These are phyloP conservation scores for Xenopus petersii DNA, from an alignment of 2,797 vertebrate genomes.

Conservation along the genomic window DNA sequence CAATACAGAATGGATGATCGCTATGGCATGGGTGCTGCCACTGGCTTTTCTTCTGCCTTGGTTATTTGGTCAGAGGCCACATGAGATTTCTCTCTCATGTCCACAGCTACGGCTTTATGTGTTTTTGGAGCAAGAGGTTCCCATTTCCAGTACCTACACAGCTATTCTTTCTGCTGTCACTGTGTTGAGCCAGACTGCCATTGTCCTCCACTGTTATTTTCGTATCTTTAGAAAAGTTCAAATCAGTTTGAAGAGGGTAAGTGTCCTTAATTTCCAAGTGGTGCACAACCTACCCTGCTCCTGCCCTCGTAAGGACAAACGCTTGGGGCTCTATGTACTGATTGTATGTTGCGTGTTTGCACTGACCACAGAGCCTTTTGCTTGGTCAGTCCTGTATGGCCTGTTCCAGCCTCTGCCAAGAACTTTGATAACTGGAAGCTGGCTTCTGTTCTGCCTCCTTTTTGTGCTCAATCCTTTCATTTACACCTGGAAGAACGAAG, in stretches of 20 bases:
- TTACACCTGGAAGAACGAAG: slow-evolving; percentile 84
- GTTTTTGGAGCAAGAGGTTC: slow-evolving; percentile 50
- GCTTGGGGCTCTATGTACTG: slow-evolving; percentile 75
- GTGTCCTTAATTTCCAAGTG: slow-evolving; percentile 80
- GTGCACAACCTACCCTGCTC: slow-evolving; percentile 77
- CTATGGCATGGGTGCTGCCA: slow-evolving; percentile 73
- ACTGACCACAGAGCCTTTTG: slow-evolving; percentile 75
- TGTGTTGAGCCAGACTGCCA: slow-evolving; percentile 72
- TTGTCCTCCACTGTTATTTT: slow-evolving; percentile 78
- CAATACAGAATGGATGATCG: slow-evolving; percentile 77
- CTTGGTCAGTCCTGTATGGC: slow-evolving; percentile 72
- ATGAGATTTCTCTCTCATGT: slow-evolving; percentile 40
- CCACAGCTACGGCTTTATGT: slow-evolving; percentile 39
- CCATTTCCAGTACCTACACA: slow-evolving; percentile 56
- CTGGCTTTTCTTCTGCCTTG: slow-evolving; percentile 71
- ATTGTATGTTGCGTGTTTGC: slow-evolving; percentile 78
- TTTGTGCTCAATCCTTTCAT: slow-evolving; percentile 79
- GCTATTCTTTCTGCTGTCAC: slow-evolving; percentile 68
- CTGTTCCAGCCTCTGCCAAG: slow-evolving; percentile 71
- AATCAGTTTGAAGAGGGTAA: slow-evolving; percentile 79
- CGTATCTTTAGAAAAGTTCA: slow-evolving; percentile 80
- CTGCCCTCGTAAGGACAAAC: slow-evolving; percentile 67
- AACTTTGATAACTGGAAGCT: slow-evolving; percentile 69
- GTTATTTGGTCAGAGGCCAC: slow-evolving; percentile 59
- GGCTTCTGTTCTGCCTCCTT: slow-evolving; percentile 76